These are phyloP conservation scores for Polylopha cassiicola DNA, from an alignment of 2,888 invertebrate genomes.

Conservation along the genomic window DNA sequence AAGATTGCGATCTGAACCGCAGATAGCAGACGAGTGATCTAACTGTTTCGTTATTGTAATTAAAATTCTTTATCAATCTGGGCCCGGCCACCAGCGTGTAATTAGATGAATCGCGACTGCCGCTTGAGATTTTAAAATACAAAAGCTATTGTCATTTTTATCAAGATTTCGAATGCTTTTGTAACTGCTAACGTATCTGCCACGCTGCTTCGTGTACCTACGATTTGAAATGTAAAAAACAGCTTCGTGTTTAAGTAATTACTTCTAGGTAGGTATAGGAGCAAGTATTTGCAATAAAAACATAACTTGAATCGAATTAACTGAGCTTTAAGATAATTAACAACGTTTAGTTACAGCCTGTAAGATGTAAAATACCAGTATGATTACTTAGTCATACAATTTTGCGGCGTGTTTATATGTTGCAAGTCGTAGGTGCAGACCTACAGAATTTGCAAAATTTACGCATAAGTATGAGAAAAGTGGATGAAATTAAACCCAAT, in stretches of 20 bases:
- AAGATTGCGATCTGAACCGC: constrained; percentile 13
- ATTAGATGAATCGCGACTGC: constrained; percentile 15
- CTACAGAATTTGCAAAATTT: too few species aligned
- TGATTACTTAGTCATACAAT: too few species aligned
- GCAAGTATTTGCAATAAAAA: too few species aligned
- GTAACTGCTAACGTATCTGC: constrained; percentile 14
- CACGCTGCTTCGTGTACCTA: constrained; percentile 17
- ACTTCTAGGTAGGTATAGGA: too few species aligned
- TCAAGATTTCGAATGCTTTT: constrained; percentile 34
- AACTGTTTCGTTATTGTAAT: constrained; percentile 22
- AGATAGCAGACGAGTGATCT: constrained; percentile 15
- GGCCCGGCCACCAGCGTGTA: constrained; percentile 9
- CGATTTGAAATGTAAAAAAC: constrained; percentile 1
- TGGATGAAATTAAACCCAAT: constrained; percentile 9
- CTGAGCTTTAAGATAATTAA: too few species aligned
- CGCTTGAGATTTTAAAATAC: constrained; percentile 32
- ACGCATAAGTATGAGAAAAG: constrained; percentile 3
- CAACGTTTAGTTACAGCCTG: too few species aligned
- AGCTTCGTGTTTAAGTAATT: neutral
- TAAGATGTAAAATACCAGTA: too few species aligned
- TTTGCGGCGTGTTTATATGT: constrained; percentile 2
- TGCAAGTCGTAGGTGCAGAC: constrained; percentile 1
- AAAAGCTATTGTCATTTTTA: constrained; percentile 46
- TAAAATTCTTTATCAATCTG: constrained; percentile 21
- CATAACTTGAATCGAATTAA: too few species aligned